Evolutionary conservation across 35 echinoderm and acorn worm genomes (phyloP), one percentile per base, ranked within the genome.

Genomic region (Lytechinus pictus): DNA sequence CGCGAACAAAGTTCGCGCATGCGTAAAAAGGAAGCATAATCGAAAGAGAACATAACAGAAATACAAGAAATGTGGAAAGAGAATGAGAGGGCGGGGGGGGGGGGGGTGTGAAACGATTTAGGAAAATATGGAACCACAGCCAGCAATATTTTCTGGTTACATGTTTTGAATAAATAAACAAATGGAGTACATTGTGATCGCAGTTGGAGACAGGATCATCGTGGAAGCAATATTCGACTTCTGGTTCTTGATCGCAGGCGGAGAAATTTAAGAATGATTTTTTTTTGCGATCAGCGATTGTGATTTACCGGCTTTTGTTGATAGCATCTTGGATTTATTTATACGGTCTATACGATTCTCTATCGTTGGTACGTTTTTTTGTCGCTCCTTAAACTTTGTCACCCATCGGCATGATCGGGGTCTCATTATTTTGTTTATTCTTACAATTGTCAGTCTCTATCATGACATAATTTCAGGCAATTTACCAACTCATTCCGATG

Each of bases 151-250:
- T 71, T 79, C 33, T 79, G 19, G 66, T 79, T 24, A 79, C 66
- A 79, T 79, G 66, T 79, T 79, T 79, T 79, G 66, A 79, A 79
- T 79, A 79, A 79, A 79, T 79, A 79, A 79, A 79, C 66, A 79
- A 79, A 79, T 24, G n/a, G 12, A 79, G 66, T 8, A n/a, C n/a
- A 79, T 79, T 79, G 24, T 79, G 66, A 16, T 79, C 66, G 16
- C 66, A 79, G 66, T 79, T n/a, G 66, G 66, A 79, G 66, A 79
- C 6, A 16, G n/a, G 66, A 16, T 6, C 6, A 14, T 79, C 66
- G 66, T 79, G 19, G 66, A 24, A 79, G 19, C 6, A 79, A 24
- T 44, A 44, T 79, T 79, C 21, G 66, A 79, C 4, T 16, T 16
- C n/a, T 79, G 66, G 19, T 79, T 79, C n/a, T 60, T 44, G 33